phyloP scores from a whole-genome alignment of 2,888 invertebrate genomes.

The Microctonus hyperodae region DNA sequence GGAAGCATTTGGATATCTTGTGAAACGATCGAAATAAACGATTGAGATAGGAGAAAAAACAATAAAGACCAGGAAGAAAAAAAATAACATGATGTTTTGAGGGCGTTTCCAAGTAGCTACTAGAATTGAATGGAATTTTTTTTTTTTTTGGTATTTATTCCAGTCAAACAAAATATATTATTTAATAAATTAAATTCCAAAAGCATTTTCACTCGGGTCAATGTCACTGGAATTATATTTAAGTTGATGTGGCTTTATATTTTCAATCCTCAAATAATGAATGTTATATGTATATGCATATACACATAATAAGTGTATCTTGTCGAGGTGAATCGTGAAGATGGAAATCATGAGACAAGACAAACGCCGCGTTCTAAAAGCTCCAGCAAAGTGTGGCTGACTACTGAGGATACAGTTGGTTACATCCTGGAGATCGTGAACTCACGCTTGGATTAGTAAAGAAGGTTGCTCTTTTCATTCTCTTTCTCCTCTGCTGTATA shows the following conservation, averaged over 20 bases:
- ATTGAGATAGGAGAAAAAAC: slow-evolving; percentile 28
- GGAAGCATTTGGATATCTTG: slow-evolving; percentile 39
- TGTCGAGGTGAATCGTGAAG: slow-evolving; percentile 37
- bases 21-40: slow-evolving; percentile 37
- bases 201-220: too few species aligned
- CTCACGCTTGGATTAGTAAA: slow-evolving; percentile 40
- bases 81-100: not conserved
- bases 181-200: too few species aligned
- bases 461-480: not conserved
- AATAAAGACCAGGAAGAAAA: not conserved
- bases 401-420: slow-evolving; percentile 26
- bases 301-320: slow-evolving; percentile 13
- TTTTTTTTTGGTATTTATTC: not conserved
- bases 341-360: slow-evolving; percentile 41
- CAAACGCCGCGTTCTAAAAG: slow-evolving; percentile 32
- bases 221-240: too few species aligned
- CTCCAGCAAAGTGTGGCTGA: slow-evolving; percentile 37
- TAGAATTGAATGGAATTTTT: slow-evolving; percentile 25
- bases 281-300: not conserved
- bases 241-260: too few species aligned
- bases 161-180: too few species aligned
- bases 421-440: slow-evolving; percentile 39
- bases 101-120: slow-evolving; percentile 13
- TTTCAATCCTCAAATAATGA: not conserved
- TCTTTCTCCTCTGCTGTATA: too few species aligned